Base-by-base conservation (phyloP, 92 coral and sea anemone genomes). In the Hydrozoanthus gracilis region DNA sequence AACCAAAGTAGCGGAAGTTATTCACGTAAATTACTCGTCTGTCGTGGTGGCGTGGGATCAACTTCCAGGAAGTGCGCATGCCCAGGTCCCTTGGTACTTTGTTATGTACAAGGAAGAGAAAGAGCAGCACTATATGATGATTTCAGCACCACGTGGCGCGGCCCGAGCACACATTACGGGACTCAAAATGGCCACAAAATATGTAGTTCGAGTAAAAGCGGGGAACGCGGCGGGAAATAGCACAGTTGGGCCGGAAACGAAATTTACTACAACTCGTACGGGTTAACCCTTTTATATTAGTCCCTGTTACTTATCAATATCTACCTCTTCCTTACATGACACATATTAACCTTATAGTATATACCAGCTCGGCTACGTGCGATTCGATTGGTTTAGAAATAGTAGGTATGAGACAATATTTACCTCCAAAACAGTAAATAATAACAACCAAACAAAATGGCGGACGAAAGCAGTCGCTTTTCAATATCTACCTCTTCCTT, bases 61-160 rank as follows among this genome's bases (percentile, higher is more conserved):
- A 44, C 39, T 27, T 27, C 83, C 71, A 0, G 83, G 4, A 35
- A 18, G 11, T 4, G 44, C 11, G 5, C 0, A 3, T 51, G 16
- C 83, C 2, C 50, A 39, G n/a, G 69, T 56, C 18, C 60, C 70
- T 13, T 52, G 44, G 20, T 60, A 58, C 50, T 58, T 35, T 14
- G 18, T 78, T 78, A 78, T 58, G 54, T 78, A 78, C 71, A 78
- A 14, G 46, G 71, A 78, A 56, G 61, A 35, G 68, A 56, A 39
- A 8, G 39, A 14, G 3, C 10, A 7, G 3, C 46, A 35, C 1
- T 35, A 3, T 39, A 77, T 1, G 2, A 77, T 68, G 12, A 17
- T 77, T 13, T 54, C 68, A 1, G 51, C 56, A 56, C 68, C 82
- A 5, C 46, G 51, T 11, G 11, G 56, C 20, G 45, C 6, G 3